A percentile compares a stretch with the other conserved stretches of the same genome.
Conservation (phyloP, 2,113 vertebrate genomes). For the Sturnus vulgaris region DNA sequence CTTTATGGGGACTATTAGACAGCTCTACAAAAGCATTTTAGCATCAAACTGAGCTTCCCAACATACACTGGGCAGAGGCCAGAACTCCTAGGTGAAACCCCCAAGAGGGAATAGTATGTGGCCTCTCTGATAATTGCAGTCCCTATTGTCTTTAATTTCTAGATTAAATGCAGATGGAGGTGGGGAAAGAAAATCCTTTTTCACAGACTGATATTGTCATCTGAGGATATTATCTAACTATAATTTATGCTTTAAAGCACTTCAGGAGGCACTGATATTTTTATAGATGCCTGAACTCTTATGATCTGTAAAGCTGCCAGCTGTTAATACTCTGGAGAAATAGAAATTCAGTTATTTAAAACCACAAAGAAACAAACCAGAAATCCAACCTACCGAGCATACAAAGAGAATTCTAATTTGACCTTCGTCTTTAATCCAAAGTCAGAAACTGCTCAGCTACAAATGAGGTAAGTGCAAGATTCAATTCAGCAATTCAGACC, state of each 20-base stretch:
- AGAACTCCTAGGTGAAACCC: not conserved
- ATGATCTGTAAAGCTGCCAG: conserved; percentile 33
- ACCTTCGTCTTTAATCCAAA: conserved; percentile 42
- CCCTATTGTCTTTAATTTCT: conserved; percentile 7
- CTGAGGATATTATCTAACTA: conserved; percentile 8
- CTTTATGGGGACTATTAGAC: not conserved
- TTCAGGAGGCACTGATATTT: conserved; percentile 41
- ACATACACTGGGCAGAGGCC: not conserved
- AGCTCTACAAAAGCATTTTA: not conserved
- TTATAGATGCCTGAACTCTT: conserved; percentile 13
- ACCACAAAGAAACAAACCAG: not conserved
- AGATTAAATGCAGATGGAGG: not conserved
- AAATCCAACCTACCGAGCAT: not conserved
- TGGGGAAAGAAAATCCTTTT: conserved; percentile 21
- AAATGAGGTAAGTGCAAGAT: not conserved
- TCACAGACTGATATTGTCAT: not conserved
- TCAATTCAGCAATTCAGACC: not conserved
- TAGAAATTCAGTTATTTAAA: not conserved
- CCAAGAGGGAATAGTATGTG: not conserved
- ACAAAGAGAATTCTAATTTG: conserved; percentile 7
- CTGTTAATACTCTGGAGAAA: conserved; percentile 28
- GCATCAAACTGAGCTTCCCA: not conserved
- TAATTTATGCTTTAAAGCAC: conserved; percentile 16
- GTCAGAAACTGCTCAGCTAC: not conserved
- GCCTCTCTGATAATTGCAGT: not conserved